Evolutionary conservation across 2,888 invertebrate genomes (phyloP).

Genomic region (Aplocera efformata): DNA sequence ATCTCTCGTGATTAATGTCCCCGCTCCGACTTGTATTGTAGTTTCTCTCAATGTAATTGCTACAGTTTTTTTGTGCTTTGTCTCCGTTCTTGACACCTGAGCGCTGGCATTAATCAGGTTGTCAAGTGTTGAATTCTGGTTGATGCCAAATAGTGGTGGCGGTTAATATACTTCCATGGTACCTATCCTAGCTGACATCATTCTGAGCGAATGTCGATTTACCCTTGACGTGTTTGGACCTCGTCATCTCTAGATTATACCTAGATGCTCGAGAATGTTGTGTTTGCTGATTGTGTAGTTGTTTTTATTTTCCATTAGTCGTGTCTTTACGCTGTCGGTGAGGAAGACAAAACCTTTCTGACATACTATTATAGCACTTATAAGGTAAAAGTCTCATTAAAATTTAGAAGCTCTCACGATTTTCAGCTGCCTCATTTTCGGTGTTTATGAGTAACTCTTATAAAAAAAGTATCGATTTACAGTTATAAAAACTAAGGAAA

Average conservation of each 20-base stretch:
- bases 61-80: slow-evolving; percentile 57
- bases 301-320: slow-evolving; percentile 44
- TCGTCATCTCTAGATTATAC: slow-evolving; percentile 45
- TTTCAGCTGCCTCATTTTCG: too few relatives aligned
- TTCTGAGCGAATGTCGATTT: slow-evolving; percentile 42
- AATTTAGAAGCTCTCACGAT: too few relatives aligned
- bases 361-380: too few relatives aligned
- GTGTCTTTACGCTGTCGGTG: slow-evolving; percentile 43
- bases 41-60: slow-evolving; percentile 59
- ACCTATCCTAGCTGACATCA: slow-evolving; percentile 54
- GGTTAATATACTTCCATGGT: slow-evolving; percentile 61
- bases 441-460: too few relatives aligned
- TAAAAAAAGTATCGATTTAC: too few relatives aligned
- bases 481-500: too few relatives aligned
- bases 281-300: slow-evolving; percentile 33
- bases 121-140: slow-evolving; percentile 64
- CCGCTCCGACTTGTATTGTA: slow-evolving; percentile 54
- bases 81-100: slow-evolving; percentile 68
- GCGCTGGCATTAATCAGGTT: slow-evolving; percentile 70
- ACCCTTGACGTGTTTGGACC: slow-evolving; percentile 50
- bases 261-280: slow-evolving; percentile 37
- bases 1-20: slow-evolving; percentile 62
- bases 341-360: slow-evolving; percentile 55
- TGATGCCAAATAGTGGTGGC: slow-evolving; percentile 54
- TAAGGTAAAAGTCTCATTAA: too few relatives aligned